phyloP scores from a whole-genome alignment of 2,888 invertebrate species.

The Dichetophora obliterata region DNA sequence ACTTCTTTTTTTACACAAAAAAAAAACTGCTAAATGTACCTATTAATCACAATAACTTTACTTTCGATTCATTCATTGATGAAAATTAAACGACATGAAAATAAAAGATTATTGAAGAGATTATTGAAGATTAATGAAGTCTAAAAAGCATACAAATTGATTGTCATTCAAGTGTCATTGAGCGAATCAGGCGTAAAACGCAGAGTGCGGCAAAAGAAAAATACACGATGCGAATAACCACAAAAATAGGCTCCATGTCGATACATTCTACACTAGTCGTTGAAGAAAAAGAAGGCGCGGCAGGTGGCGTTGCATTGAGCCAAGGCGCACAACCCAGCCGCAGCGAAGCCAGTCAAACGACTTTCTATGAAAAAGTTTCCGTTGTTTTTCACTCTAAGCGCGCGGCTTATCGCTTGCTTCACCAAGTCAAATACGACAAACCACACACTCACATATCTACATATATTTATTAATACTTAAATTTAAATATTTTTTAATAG shows the following conservation, averaged over 20 bases:
- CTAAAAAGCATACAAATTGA: neutral
- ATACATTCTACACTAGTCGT: neutral
- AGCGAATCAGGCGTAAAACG: neutral
- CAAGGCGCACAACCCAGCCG: neutral
- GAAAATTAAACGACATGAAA: neutral
- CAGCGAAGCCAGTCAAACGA: slow-evolving; percentile 7
- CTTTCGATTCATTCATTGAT: neutral
- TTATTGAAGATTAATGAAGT: neutral
- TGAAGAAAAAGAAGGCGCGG: neutral
- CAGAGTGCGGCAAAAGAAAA: neutral
- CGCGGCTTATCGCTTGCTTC: no score
- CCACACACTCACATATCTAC: no score
- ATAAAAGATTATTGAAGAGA: neutral
- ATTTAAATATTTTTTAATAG: neutral
- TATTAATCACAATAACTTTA: neutral
- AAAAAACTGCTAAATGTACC: no score
- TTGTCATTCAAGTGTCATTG: neutral
- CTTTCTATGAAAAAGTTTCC: slow-evolving; percentile 25
- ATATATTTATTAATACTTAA: no score
- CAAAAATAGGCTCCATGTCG: no score
- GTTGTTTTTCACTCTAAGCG: neutral
- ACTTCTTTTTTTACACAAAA: no score
- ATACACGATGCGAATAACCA: neutral
- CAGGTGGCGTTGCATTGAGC: neutral
- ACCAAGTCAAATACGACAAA: neutral